Percentiles rank a stretch among this genome's conserved stretches.
Conservation (phyloP, 2,113 vertebrate species). For the Xiphias gladius region DNA sequence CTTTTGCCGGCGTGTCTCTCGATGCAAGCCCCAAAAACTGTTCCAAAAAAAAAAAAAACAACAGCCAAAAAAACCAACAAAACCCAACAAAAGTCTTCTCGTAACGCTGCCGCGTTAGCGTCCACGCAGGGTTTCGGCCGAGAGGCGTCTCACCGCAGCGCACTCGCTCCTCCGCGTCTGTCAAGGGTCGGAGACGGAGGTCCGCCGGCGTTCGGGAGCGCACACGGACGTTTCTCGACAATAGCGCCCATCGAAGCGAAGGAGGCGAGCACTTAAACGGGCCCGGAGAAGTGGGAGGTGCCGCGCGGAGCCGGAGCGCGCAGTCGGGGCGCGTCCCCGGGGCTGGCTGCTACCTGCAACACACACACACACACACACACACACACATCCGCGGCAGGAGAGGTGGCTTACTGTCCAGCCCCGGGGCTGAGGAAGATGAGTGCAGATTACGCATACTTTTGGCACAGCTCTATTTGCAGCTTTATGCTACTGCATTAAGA, state of each 20-base stretch:
- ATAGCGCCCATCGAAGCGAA: slow-evolving; percentile 41
- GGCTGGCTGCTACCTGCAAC: slow-evolving; percentile 57
- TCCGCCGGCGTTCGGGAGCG: slow-evolving; percentile 23
- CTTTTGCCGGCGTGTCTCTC: slow-evolving; percentile 20
- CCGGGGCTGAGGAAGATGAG: not conserved
- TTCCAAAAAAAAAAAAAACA: too few species aligned
- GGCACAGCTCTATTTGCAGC: not conserved
- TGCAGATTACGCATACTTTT: not conserved
- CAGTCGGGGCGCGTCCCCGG: slow-evolving; percentile 38
- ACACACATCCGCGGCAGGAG: not conserved
- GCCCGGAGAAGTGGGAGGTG: slow-evolving; percentile 64
- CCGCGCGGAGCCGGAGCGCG: slow-evolving; percentile 31
- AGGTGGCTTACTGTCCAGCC: not conserved
- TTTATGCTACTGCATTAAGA: not conserved
- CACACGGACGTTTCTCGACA: slow-evolving; percentile 40
- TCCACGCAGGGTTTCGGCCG: not conserved
- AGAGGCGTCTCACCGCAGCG: slow-evolving; percentile 10
- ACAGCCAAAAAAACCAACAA: too few species aligned
- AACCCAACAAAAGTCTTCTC: too few species aligned
- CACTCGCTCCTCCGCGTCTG: slow-evolving; percentile 7
- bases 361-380: too few species aligned
- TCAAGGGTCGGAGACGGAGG: not conserved
- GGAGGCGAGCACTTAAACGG: slow-evolving; percentile 42
- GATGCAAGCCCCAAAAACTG: not conserved
- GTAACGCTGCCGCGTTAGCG: not conserved